phyloP scores from a whole-genome alignment of 2,113 vertebrate genomes.

The Spheniscus mendiculus region DNA sequence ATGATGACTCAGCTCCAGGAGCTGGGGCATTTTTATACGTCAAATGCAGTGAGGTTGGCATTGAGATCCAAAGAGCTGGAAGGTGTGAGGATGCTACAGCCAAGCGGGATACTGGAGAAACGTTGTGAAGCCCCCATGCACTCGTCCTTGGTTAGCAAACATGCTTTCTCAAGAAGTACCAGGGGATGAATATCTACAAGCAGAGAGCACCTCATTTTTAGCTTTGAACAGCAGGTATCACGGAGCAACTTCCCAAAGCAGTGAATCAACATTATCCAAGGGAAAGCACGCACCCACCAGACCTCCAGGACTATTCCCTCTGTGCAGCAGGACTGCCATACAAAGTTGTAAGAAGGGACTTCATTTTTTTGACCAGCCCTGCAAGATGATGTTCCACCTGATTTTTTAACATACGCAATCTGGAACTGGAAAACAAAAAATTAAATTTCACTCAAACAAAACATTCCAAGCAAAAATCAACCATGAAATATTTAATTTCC shows the following conservation, averaged over 20 bases:
- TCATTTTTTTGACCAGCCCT: neutral
- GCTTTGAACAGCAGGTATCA: neutral
- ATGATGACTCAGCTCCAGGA: neutral
- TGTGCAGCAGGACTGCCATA: neutral
- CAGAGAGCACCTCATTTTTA: neutral
- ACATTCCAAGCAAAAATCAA: neutral
- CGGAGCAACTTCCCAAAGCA: neutral
- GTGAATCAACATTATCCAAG: neutral
- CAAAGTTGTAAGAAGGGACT: neutral
- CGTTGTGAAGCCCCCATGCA: fast-evolving
- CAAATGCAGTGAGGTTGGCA: neutral
- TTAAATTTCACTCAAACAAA: neutral
- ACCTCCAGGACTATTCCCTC: neutral
- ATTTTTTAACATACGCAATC: neutral
- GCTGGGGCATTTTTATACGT: neutral
- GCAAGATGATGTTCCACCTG: neutral
- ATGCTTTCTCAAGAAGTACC: neutral
- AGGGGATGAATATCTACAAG: neutral
- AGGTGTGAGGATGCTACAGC: neutral
- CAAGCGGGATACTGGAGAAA: neutral
- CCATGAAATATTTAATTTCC: neutral
- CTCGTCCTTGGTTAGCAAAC: neutral
- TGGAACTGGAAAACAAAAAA: neutral
- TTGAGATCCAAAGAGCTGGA: neutral
- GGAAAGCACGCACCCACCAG: neutral